These are phyloP conservation scores for Eumaeus atala DNA, from an alignment of 1,140 invertebrate species.

Conservation along the genomic window DNA sequence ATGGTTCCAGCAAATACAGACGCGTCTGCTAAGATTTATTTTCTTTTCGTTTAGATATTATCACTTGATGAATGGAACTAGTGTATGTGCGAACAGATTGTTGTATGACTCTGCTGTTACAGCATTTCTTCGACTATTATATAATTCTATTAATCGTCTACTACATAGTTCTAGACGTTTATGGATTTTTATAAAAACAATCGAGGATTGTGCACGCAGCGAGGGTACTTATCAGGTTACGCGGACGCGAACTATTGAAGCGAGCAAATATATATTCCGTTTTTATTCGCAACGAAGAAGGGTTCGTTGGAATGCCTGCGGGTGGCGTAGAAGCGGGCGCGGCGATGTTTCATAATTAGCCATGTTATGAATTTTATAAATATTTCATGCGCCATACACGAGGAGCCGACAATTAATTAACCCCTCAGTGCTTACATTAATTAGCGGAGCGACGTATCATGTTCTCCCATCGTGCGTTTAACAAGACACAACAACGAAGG, in stretches of 20 bases:
- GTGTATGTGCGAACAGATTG: slow-evolving; percentile 12
- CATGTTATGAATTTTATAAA: slow-evolving; percentile 70
- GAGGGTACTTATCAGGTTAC: slow-evolving; percentile 29
- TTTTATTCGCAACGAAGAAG: slow-evolving; percentile 38
- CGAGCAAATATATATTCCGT: slow-evolving; percentile 39
- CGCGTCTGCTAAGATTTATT: slow-evolving; percentile 23
- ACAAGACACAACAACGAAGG: slow-evolving; percentile 30
- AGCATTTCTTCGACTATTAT: slow-evolving; percentile 8
- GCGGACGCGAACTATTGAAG: slow-evolving; percentile 41
- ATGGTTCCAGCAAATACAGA: slow-evolving; percentile 36
- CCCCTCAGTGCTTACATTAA: slow-evolving; percentile 61
- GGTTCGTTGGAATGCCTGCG: slow-evolving; percentile 40
- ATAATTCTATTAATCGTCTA: slow-evolving; percentile 30
- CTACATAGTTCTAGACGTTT: slow-evolving; percentile 33
- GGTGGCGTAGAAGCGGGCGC: slow-evolving; percentile 51
- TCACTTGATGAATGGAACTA: slow-evolving; percentile 24
- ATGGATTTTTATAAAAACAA: slow-evolving; percentile 42
- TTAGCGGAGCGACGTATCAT: slow-evolving; percentile 48
- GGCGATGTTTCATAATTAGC: slow-evolving; percentile 62
- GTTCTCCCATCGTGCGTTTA: slow-evolving; percentile 48
- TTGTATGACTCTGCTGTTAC: slow-evolving; percentile 8
- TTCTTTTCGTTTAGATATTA: slow-evolving; percentile 28
- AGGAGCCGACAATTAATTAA: slow-evolving; percentile 67
- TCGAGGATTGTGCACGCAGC: slow-evolving; percentile 43
- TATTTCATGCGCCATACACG: slow-evolving; percentile 60